phyloP scores from a whole-genome alignment of 92 coral and sea anemone species.

The Paramuricea clavata region DNA sequence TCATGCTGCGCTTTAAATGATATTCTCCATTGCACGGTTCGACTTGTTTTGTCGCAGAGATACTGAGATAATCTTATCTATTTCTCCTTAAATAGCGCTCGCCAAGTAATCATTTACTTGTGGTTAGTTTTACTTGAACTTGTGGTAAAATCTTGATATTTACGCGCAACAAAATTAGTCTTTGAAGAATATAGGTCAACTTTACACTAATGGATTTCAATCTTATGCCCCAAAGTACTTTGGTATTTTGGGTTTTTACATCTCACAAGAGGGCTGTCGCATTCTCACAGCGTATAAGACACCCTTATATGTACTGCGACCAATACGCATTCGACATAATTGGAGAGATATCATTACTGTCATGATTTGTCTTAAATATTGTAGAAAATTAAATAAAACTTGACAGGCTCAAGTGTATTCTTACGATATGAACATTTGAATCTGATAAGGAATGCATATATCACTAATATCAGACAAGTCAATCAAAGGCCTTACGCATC shows the following conservation, averaged over 20 bases:
- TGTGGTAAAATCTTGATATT: too few relatives aligned
- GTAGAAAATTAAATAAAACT: background rate
- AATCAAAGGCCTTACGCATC: background rate
- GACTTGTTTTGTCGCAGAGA: background rate
- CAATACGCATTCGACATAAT: background rate
- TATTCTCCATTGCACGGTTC: background rate
- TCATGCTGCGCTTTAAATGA: background rate
- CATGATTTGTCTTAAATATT: background rate
- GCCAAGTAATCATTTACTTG: too few relatives aligned
- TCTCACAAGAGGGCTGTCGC: background rate
- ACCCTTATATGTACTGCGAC: background rate
- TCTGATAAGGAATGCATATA: background rate
- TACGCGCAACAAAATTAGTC: background rate
- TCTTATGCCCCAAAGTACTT: background rate
- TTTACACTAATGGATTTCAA: background rate
- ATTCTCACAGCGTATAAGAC: background rate
- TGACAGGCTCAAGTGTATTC: background rate
- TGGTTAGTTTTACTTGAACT: too few relatives aligned
- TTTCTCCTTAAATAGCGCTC: background rate
- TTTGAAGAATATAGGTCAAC: background rate
- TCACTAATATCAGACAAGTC: too few relatives aligned
- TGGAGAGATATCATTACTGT: background rate
- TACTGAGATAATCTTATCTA: background rate
- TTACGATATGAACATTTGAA: background rate
- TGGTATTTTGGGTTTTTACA: background rate